These are phyloP conservation scores for Lasioglossum calceatum DNA, from an alignment of 2,888 invertebrate species.

Conservation along the genomic window DNA sequence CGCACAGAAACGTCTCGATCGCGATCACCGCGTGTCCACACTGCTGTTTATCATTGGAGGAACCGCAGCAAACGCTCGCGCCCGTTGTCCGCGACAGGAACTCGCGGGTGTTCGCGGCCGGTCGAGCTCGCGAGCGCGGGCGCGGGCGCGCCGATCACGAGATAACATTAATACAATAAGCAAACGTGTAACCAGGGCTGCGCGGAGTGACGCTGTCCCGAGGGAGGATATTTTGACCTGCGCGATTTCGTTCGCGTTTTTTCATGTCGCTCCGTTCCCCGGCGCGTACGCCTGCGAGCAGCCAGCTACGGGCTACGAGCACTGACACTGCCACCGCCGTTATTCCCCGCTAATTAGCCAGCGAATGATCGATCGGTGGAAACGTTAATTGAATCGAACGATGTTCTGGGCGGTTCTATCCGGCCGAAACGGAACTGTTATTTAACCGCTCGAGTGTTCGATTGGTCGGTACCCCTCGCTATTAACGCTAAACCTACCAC, in stretches of 20 bases:
- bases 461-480: neutral
- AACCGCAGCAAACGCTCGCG: neutral
- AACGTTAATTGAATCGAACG: conserved; percentile 32
- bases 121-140: neutral
- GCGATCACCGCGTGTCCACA: neutral
- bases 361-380: conserved; percentile 22
- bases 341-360: conserved; percentile 38
- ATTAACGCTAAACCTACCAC: too few species aligned
- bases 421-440: neutral
- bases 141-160: conserved; percentile 17
- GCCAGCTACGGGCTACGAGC: neutral
- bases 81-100: neutral
- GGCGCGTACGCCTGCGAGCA: neutral
- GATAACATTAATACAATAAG: conserved; percentile 33
- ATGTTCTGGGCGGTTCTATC: neutral
- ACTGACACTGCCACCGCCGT: conserved; percentile 7
- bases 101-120: neutral
- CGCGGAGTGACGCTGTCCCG: conserved; percentile 13
- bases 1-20: neutral
- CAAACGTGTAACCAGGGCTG: conserved; percentile 4
- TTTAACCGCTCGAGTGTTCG: neutral
- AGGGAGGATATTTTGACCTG: conserved; percentile 35
- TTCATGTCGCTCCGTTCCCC: neutral
- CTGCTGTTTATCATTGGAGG: neutral
- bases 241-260: conserved; percentile 35